Base-by-base conservation (phyloP, 1,140 invertebrate species). In the Cydia strobilella region DNA sequence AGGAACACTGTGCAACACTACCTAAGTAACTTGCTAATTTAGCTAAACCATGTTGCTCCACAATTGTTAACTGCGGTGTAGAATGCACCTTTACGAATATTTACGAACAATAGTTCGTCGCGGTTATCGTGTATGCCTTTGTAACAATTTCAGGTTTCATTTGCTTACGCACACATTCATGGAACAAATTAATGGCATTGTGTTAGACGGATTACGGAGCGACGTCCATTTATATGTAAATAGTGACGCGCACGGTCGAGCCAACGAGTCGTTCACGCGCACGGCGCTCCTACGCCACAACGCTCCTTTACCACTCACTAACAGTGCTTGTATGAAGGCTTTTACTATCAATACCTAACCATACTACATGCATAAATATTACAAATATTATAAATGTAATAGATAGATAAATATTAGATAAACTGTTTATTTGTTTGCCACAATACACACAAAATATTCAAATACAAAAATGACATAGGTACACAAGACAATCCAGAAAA, bases 141-240 rank as follows among this genome's bases (percentile, higher is more conserved):
- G 74, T 75, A 77, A 77, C 80, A 79, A 86, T 88, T 88, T 85
- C 82, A 84, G 82, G 81, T 85, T 82, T 83, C 81, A 89, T 89
- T 87, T 86, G 84, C 77, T 73, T 80, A 85, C 84, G 81, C 84
- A 87, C 83, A 86, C 82, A 85, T 75, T 74, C 76, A 79, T 74
- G 79, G 79, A 78, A 84, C 86, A 87, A 92, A 92, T 91, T 89
- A 90, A 89, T 85, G 85, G 86, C 84, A 88, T 90, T 91, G 90
- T 90, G 86, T 90, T 86, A 88, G 86, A 87, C 79, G 85, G 88
- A 90, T 90, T 90, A 90, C 84, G 84, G 85, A 85, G 86, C 86
- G 83, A 78, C 83, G 85, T 89, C 87, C 89, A 92, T 92, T 92
- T 91, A 89, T 91, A 92, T 92, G 90, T 90, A 91, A 92, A 92